These are phyloP conservation scores for Tetragonula clypearis DNA, from an alignment of 1,140 invertebrate genomes.

Conservation along the genomic window DNA sequence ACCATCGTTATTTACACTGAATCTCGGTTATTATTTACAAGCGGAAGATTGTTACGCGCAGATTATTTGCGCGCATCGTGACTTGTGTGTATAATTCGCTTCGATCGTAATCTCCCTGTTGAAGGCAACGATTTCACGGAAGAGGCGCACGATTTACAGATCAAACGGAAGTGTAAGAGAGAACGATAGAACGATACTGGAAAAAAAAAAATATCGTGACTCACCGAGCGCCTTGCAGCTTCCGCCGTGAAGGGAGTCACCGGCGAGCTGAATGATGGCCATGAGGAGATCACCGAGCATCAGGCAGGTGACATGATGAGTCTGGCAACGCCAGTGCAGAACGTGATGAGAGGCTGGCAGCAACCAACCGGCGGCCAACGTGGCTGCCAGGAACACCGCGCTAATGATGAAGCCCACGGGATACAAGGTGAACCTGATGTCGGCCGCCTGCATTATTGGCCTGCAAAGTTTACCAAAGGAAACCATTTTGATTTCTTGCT, in stretches of 20 bases:
- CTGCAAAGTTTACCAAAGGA: constrained; percentile 58
- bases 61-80: not conserved
- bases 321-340: constrained; percentile 92
- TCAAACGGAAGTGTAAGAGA: constrained; percentile 12
- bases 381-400: constrained; percentile 89
- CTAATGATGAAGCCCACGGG: constrained; percentile 89
- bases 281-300: constrained; percentile 89
- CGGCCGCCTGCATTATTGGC: constrained; percentile 70
- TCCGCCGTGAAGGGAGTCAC: constrained; percentile 82
- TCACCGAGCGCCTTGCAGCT: constrained; percentile 86
- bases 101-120: constrained; percentile 21
- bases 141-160: not conserved
- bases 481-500: not conserved
- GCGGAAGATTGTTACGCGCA: too few relatives aligned
- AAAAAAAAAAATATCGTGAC: constrained; percentile 65
- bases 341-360: constrained; percentile 91
- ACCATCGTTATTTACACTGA: too few relatives aligned
- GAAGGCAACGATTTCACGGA: not conserved
- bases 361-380: constrained; percentile 88
- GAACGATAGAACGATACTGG: constrained; percentile 40
- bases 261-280: constrained; percentile 87
- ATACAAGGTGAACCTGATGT: constrained; percentile 86
- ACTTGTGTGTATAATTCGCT: not conserved
- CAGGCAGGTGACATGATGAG: constrained; percentile 90
- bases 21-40: too few relatives aligned